phyloP scores from a whole-genome alignment of 2,888 invertebrate genomes.

The Drosophila gaucha region DNA sequence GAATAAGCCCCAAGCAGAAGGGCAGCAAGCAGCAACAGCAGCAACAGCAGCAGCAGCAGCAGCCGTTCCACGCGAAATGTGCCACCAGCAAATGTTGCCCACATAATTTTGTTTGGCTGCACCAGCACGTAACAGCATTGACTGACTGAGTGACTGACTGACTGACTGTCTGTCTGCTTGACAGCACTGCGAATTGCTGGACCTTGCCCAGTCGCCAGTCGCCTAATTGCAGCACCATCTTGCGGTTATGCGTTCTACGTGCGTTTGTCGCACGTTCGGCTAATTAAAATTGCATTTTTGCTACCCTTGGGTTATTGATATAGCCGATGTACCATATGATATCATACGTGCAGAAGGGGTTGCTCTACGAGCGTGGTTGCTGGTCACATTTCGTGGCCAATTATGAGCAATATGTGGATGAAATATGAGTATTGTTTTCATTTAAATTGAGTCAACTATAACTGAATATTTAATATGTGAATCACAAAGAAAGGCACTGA shows the following conservation, averaged over 20 bases:
- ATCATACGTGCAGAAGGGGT: slow-evolving; percentile 22
- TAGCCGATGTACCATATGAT: slow-evolving; percentile 37
- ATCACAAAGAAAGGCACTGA: neutral
- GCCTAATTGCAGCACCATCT: slow-evolving; percentile 76
- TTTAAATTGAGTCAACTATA: neutral
- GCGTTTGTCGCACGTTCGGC: slow-evolving; percentile 72
- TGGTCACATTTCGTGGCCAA: slow-evolving; percentile 20
- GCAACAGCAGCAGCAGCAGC: slow-evolving; percentile 5
- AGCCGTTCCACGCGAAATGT: slow-evolving; percentile 46
- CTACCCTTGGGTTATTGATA: slow-evolving; percentile 52
- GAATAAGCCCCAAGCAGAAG: slow-evolving; percentile 13
- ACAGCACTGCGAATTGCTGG: slow-evolving; percentile 3
- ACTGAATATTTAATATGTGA: neutral
- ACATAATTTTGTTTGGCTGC: slow-evolving; percentile 74
- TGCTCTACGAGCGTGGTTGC: neutral
- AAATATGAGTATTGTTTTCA: neutral
- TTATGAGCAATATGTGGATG: slow-evolving; percentile 8
- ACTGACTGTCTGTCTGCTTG: slow-evolving; percentile 12
- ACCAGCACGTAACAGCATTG: slow-evolving; percentile 60
- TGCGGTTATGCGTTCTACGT: slow-evolving; percentile 74
- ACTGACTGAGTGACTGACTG: slow-evolving; percentile 30
- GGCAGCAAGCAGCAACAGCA: slow-evolving; percentile 13
- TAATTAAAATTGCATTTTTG: slow-evolving; percentile 78
- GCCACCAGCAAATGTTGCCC: slow-evolving; percentile 57
- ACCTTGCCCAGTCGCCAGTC: slow-evolving; percentile 21